Conservation (phyloP, 2,797 vertebrate species). For the Sorex maritimensis region DNA sequence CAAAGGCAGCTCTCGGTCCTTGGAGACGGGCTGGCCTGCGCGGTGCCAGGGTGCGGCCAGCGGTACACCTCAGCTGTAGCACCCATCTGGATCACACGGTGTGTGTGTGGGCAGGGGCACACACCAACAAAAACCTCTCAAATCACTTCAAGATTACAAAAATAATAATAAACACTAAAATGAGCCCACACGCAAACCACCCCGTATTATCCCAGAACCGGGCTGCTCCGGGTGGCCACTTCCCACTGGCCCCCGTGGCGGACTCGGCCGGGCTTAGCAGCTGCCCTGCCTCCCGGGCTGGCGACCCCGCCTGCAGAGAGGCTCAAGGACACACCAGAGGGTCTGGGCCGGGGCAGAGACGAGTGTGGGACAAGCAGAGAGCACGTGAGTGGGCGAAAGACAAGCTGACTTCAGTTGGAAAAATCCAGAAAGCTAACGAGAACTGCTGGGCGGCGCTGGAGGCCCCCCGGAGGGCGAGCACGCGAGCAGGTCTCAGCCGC, state of each 20-base stretch:
- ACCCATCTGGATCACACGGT: constrained; percentile 86
- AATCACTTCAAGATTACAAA: constrained; percentile 60
- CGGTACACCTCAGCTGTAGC: constrained; percentile 76
- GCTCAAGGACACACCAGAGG: constrained; percentile 45
- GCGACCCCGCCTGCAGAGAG: constrained; percentile 69
- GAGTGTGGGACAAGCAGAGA: too few relatives aligned
- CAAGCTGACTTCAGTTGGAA: too few relatives aligned
- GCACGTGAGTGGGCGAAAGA: too few relatives aligned
- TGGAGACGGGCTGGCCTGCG: too few relatives aligned
- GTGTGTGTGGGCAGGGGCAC: constrained; percentile 9
- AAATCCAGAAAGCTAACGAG: constrained; percentile 17
- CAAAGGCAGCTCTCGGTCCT: constrained; percentile 87
- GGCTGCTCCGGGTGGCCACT: constrained; percentile 81
- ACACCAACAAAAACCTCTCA: constrained; percentile 70
- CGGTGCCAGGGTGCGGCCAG: too few relatives aligned
- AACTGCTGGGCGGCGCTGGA: constrained; percentile 72
- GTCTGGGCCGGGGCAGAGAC: constrained; percentile 85
- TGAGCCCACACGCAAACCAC: constrained; percentile 4
- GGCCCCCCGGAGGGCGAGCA: constrained; percentile 85
- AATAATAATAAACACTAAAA: constrained; percentile 51
- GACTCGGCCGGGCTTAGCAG: constrained; percentile 84
- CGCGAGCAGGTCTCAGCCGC: constrained; percentile 84
- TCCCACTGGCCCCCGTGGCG: too few relatives aligned
- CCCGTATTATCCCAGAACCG: constrained; percentile 80
- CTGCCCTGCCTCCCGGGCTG: constrained; percentile 45